Percentiles rank a stretch among this genome's conserved stretches.
Evolutionary conservation across 2,797 vertebrate species (phyloP).

Genomic region (Sebastes goodei): DNA sequence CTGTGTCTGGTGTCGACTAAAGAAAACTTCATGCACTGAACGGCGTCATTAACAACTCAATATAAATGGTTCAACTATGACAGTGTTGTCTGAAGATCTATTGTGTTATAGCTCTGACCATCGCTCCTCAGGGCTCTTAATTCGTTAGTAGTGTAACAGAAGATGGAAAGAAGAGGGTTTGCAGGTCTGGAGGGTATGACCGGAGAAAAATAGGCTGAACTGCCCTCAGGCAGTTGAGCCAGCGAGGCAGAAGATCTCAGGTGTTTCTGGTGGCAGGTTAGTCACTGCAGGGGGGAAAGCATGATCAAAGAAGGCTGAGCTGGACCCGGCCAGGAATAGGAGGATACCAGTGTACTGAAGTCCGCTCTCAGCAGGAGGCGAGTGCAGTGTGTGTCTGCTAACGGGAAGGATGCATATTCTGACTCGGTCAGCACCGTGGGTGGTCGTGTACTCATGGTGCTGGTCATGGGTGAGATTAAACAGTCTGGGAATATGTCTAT

Average conservation of each 20-base stretch:
- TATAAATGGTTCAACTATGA: background rate
- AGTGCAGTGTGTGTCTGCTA: background rate
- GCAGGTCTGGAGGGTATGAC: background rate
- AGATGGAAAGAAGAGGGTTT: background rate
- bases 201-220: background rate
- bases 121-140: background rate
- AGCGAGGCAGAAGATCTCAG: background rate
- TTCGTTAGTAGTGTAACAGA: background rate
- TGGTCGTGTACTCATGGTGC: background rate
- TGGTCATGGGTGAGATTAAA: conserved; percentile 4
- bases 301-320: conserved; percentile 26
- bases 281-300: conserved; percentile 11
- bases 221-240: background rate
- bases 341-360: conserved; percentile 5
- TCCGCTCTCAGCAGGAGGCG: conserved; percentile 18
- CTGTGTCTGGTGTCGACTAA: background rate
- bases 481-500: background rate
- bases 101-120: background rate
- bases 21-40: background rate
- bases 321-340: conserved; percentile 1
- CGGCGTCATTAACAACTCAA: background rate
- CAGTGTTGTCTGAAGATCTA: background rate
- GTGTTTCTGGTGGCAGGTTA: conserved; percentile 8
- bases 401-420: conserved; percentile 14
- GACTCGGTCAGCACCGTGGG: background rate